Evolutionary conservation across 2,888 invertebrate species (phyloP).

Genomic region (Blomia tropicalis): DNA sequence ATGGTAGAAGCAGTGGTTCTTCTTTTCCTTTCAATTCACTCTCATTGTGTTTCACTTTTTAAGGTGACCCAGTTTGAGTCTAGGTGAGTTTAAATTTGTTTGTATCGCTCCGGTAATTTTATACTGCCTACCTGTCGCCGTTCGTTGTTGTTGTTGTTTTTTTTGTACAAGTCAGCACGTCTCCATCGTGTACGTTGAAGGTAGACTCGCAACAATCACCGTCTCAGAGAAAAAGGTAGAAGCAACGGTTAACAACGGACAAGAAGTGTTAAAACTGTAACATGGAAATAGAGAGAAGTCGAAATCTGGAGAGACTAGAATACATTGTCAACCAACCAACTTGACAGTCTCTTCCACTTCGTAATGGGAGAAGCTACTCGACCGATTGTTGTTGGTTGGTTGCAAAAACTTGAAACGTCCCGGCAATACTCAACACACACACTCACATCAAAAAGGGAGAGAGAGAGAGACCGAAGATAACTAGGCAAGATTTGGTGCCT

Average conservation of each 20-base stretch:
- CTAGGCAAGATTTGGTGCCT: background rate
- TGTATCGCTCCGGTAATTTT: slow-evolving; percentile 11
- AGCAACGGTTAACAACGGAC: background rate
- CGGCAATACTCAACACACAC: too few species aligned
- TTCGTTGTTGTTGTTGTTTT: too few species aligned
- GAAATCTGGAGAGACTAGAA: too few species aligned
- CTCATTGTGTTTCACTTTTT: background rate
- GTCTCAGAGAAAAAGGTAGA: background rate
- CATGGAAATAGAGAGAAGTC: background rate
- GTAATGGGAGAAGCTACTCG: too few species aligned
- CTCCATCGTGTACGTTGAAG: too few species aligned
- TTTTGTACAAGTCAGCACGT: too few species aligned
- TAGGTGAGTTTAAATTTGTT: slow-evolving; percentile 14
- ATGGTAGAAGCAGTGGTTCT: background rate
- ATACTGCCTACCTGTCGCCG: background rate
- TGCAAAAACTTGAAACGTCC: too few species aligned
- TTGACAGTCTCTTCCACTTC: too few species aligned
- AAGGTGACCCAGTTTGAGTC: slow-evolving; percentile 8
- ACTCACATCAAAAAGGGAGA: too few species aligned
- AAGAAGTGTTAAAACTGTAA: slow-evolving; percentile 1
- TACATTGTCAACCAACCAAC: too few species aligned
- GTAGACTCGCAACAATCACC: background rate
- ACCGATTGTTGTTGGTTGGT: too few species aligned
- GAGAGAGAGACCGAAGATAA: too few species aligned
- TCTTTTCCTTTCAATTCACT: background rate